Evolutionary conservation across 2,113 vertebrate species (phyloP).

Genomic region (Nyctibius bracteatus): DNA sequence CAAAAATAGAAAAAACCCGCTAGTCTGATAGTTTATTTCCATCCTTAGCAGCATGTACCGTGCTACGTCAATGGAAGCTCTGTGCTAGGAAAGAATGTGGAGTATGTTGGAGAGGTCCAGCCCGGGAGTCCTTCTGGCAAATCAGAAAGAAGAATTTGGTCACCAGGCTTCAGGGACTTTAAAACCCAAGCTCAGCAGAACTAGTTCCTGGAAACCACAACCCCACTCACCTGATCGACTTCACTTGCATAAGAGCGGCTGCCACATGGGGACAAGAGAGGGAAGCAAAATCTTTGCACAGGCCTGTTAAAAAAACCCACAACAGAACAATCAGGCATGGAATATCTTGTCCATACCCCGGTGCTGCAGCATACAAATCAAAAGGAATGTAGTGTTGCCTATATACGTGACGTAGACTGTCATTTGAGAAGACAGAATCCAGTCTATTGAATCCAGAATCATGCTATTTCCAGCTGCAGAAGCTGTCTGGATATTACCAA

Average conservation of each 20-base stretch:
- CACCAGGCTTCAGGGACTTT: background rate
- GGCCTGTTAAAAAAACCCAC: conserved; percentile 37
- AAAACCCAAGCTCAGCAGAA: background rate
- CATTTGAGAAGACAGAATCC: background rate
- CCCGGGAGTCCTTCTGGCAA: background rate
- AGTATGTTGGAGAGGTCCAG: background rate
- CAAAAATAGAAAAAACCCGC: conserved; percentile 33
- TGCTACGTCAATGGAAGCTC: conserved; percentile 36
- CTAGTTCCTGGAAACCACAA: background rate
- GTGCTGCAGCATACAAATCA: background rate
- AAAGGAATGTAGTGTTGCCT: background rate
- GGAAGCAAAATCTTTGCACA: conserved; percentile 1
- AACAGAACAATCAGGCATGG: background rate
- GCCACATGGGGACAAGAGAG: background rate
- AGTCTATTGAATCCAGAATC: too few relatives aligned
- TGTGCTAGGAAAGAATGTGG: background rate
- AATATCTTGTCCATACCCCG: background rate
- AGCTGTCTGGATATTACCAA: background rate
- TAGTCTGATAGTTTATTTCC: conserved; percentile 32
- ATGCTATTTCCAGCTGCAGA: conserved; percentile 14
- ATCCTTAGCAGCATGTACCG: background rate
- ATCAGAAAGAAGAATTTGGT: background rate
- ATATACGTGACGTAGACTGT: background rate
- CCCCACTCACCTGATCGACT: conserved; percentile 67
- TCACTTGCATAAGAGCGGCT: conserved; percentile 57